Evolutionary conservation across 2,113 vertebrate species (phyloP).

Genomic region (Peromyscus polionotus): DNA sequence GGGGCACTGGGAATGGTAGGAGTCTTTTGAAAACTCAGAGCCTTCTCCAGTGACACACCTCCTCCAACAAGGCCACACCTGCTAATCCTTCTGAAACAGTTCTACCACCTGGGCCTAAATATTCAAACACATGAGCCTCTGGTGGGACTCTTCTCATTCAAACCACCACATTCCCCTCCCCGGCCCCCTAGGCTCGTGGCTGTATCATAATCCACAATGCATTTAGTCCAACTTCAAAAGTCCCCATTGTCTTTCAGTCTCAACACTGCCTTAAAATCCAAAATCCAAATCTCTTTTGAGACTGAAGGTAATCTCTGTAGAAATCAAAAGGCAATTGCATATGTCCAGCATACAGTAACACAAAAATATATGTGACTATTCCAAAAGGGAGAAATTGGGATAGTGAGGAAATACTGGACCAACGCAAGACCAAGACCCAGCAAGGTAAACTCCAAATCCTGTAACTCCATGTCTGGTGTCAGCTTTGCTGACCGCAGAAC

Average conservation of each 20-base stretch:
- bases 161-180: not conserved
- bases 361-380: not conserved
- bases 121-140: not conserved
- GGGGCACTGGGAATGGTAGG: not conserved
- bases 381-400: not conserved
- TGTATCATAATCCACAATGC: not conserved
- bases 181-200: not conserved
- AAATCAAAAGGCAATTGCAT: not conserved
- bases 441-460: not conserved
- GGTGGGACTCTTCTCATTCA: not conserved
- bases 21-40: not conserved
- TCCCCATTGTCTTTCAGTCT: not conserved
- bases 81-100: not conserved
- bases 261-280: not conserved
- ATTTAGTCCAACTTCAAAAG: not conserved
- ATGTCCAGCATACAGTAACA: not conserved
- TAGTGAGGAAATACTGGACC: not conserved
- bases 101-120: not conserved
- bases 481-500: not conserved
- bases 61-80: not conserved
- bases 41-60: not conserved
- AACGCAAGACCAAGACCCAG: not conserved
- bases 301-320: not conserved
- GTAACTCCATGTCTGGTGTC: not conserved
- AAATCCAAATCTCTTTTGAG: not conserved